A percentile compares a stretch with the other conserved stretches of the same genome.
These are phyloP conservation scores for Caligus rogercresseyi DNA, from an alignment of 1,140 invertebrate genomes.

Conservation along the genomic window DNA sequence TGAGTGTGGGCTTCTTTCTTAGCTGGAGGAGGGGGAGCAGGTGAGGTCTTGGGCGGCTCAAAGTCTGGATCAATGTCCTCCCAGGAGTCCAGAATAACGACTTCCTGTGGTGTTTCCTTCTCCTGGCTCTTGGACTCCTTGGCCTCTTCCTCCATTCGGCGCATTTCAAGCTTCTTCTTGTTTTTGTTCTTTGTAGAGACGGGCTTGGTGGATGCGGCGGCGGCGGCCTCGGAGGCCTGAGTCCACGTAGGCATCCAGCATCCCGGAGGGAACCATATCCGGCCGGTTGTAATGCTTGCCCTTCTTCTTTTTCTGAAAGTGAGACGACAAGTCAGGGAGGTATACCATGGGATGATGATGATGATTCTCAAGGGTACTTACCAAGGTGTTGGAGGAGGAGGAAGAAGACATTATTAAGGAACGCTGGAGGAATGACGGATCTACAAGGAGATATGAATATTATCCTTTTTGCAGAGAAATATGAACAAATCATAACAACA, in stretches of 20 bases:
- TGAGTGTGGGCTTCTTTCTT: neutral
- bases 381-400: neutral
- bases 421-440: too few relatives aligned
- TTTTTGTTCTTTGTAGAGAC: neutral
- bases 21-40: neutral
- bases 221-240: neutral
- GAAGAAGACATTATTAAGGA: too few relatives aligned
- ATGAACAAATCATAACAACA: too few relatives aligned
- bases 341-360: neutral
- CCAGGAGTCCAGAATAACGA: neutral
- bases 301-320: neutral
- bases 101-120: neutral
- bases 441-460: too few relatives aligned
- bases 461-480: too few relatives aligned
- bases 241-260: neutral
- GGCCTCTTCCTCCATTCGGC: neutral
- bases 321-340: neutral
- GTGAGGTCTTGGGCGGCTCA: neutral
- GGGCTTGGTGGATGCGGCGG: neutral
- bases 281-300: neutral
- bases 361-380: neutral
- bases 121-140: neutral
- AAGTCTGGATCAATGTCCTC: neutral
- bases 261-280: neutral
- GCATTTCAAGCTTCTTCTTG: neutral